Percentiles rank a stretch among this genome's conserved stretches.
Evolutionary conservation across 1,140 invertebrate genomes (phyloP).

Genomic region (Amyelois transitella): DNA sequence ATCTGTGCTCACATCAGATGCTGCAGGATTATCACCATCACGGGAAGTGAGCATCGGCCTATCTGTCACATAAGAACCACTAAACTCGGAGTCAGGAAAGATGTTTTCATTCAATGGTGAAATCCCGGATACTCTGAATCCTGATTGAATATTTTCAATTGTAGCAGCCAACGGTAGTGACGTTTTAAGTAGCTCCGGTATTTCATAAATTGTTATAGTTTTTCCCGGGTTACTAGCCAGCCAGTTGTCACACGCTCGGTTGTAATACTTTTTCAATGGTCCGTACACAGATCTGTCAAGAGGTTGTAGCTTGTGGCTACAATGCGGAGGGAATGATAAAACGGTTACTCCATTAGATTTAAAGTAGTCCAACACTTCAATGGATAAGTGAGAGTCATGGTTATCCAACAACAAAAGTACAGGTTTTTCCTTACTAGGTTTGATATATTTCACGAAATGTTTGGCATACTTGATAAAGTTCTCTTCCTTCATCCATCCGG

Average conservation of each 20-base stretch:
- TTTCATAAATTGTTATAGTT: not conserved
- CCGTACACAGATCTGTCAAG: not conserved
- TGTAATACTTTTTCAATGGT: not conserved
- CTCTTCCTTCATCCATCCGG: not conserved
- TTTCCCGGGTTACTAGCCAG: too few species aligned
- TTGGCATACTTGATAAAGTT: not conserved
- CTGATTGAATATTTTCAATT: not conserved
- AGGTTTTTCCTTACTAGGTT: not conserved
- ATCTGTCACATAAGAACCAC: too few species aligned
- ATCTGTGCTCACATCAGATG: too few species aligned
- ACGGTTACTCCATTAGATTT: not conserved
- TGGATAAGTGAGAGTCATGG: not conserved
- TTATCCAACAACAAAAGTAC: not conserved
- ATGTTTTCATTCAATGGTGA: too few species aligned
- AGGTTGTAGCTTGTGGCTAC: not conserved
- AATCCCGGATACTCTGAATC: too few species aligned
- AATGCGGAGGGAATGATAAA: not conserved
- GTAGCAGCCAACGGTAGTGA: not conserved
- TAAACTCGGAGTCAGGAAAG: too few species aligned
- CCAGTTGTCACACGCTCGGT: not conserved
- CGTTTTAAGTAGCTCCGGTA: not conserved
- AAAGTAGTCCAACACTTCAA: not conserved
- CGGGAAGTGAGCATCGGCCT: too few species aligned
- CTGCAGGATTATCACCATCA: too few species aligned
- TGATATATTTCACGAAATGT: not conserved